Evolutionary conservation across 1,140 invertebrate genomes (phyloP), one percentile per base, ranked within the genome.

Genomic region (Temnothorax curvispinosus): DNA sequence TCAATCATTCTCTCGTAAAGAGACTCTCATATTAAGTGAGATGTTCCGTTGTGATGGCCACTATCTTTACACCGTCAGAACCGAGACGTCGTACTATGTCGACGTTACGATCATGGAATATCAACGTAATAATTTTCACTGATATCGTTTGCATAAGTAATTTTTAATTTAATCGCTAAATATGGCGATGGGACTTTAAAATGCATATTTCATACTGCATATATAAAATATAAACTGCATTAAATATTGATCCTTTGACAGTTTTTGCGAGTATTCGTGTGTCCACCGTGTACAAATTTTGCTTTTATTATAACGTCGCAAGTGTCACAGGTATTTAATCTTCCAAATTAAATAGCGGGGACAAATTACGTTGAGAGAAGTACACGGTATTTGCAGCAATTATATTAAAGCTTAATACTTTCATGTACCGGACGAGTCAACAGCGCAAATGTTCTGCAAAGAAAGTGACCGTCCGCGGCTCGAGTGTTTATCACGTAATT

Each of bases 361-460:
- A 38, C 18, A 80, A 27, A 52, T 38, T 38, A 47, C 38, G 7
- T 38, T 15, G 41, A 47, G 69, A 13, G 41, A 60, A 32, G 21
- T 44, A 72, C 8, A n/a, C 13, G 9, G 9, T 58, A 41, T 74
- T 60, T 82, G 54, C 41, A 82, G 54, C 56, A 82, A 82, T 82
- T 82, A 35, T 54, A 82, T 82, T 72, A 82, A 74, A 82, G 41
- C 67, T 82, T 82, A 38, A 74, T 60, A 82, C 74, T 82, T 82
- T 74, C 41, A 74, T 71, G 58, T 27, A 38, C 35, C 18, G 9
- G 38, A 18, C 67, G 67, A 58, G 62, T 85, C 82, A 85, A 76
- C 62, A 15, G 18, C 41, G 71, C 60, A 71, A 75, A 65, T 56
- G 58, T 54, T 47, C 27, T 52, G 50, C 65, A 77, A 67, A 60